Evolutionary conservation across 2,797 vertebrate species (phyloP).

Genomic region (Harpagifer antarcticus): DNA sequence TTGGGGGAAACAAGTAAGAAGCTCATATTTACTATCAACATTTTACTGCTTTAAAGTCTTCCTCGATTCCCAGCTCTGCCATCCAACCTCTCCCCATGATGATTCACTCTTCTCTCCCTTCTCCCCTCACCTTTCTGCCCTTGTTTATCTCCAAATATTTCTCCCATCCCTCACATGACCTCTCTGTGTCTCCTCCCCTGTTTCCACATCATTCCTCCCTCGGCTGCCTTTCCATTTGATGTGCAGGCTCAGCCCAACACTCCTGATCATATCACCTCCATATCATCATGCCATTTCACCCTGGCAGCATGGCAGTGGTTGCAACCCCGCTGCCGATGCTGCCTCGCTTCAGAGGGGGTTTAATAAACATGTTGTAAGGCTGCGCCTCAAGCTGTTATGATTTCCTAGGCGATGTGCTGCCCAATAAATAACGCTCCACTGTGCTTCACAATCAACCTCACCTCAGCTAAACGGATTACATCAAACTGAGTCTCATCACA

Average conservation of each 20-base stretch:
- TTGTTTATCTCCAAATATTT: conserved; percentile 8
- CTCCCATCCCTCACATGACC: conserved; percentile 15
- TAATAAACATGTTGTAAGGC: conserved; percentile 64
- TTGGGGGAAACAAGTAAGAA: no score
- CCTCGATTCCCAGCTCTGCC: conserved; percentile 3
- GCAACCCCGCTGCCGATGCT: conserved; percentile 36
- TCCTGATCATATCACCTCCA: conserved; percentile 52
- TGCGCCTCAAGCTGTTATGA: conserved; percentile 60
- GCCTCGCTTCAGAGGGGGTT: conserved; percentile 50
- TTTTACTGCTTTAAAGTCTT: not conserved
- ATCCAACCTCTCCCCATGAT: conserved; percentile 9
- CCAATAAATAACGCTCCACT: conserved; percentile 51
- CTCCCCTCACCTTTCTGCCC: conserved; percentile 35
- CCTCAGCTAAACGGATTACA: conserved; percentile 54
- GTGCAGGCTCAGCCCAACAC: conserved; percentile 67
- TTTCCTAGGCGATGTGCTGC: conserved; percentile 52
- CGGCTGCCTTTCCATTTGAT: conserved; percentile 61
- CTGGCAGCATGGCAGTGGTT: conserved; percentile 34
- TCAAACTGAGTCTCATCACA: conserved; percentile 45
- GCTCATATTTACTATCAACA: no score
- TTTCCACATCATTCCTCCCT: conserved; percentile 25
- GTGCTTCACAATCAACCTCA: conserved; percentile 58
- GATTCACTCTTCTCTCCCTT: conserved; percentile 10
- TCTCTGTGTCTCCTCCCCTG: conserved; percentile 9
- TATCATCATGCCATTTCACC: conserved; percentile 50